Evolutionary conservation across 2,113 vertebrate species (phyloP).

Genomic region (Rhabdornis inornatus): DNA sequence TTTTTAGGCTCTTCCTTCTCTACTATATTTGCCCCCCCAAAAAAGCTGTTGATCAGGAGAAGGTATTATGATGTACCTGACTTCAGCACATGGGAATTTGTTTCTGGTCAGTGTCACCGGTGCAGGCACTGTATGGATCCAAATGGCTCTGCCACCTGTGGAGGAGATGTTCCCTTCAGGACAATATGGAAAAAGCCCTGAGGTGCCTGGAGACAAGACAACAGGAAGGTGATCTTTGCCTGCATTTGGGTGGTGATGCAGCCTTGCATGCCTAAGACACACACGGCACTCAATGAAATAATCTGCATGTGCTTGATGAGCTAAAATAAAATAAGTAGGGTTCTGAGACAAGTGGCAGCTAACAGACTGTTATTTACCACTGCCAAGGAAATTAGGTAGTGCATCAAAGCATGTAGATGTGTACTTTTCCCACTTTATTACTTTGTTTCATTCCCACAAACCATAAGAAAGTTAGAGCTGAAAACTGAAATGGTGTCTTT

Average conservation of each 20-base stretch:
- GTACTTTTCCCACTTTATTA: background rate
- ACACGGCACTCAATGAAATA: background rate
- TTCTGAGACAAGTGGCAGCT: background rate
- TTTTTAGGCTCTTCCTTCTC: background rate
- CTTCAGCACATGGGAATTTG: background rate
- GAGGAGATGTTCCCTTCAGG: background rate
- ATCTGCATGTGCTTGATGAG: background rate
- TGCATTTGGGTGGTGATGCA: background rate
- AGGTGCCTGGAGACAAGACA: background rate
- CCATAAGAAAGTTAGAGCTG: background rate
- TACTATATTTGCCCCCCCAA: background rate
- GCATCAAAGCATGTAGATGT: background rate
- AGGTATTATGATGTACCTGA: background rate
- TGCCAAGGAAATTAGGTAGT: background rate
- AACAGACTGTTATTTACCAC: background rate
- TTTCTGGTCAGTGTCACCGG: fast-evolving
- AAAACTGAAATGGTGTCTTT: background rate
- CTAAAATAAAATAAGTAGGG: background rate
- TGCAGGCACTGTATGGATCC: fast-evolving
- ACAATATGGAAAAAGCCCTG: background rate
- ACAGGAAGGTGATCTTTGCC: background rate
- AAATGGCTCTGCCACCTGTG: background rate
- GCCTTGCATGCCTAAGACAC: background rate
- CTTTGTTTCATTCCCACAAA: background rate
- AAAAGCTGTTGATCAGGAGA: background rate